Percentiles rank a stretch among this genome's conserved stretches.
Conservation (phyloP, 2,113 vertebrate genomes). For the Xenopus laevis region DNA sequence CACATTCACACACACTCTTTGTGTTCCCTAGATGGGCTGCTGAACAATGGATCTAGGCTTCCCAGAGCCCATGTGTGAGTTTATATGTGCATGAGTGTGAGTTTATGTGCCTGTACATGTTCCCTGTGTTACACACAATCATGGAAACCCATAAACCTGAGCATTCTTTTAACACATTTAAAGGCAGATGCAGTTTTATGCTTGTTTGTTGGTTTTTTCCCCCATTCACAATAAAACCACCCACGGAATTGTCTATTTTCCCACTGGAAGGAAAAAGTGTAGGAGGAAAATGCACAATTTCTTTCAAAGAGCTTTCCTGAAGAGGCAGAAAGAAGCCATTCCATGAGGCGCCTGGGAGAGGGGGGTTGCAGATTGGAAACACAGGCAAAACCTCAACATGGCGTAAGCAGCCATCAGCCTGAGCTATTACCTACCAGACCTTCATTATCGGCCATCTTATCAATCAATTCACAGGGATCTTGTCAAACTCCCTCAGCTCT, state of each 20-base stretch:
- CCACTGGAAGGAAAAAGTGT: slow-evolving; percentile 16
- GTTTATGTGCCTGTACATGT: neutral
- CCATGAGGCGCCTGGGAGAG: slow-evolving; percentile 17
- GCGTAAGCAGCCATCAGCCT: slow-evolving; percentile 41
- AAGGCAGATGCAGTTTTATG: neutral
- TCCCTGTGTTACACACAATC: neutral
- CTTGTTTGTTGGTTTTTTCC: neutral
- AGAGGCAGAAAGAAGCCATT: slow-evolving; percentile 26
- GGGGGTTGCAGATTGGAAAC: slow-evolving; percentile 31
- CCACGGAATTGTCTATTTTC: slow-evolving; percentile 20
- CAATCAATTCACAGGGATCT: slow-evolving; percentile 54
- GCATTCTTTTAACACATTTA: neutral
- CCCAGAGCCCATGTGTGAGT: neutral
- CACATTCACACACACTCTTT: too few species aligned
- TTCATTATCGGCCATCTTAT: slow-evolving; percentile 44
- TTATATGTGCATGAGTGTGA: neutral
- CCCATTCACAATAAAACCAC: slow-evolving; percentile 34
- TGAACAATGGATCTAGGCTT: too few species aligned
- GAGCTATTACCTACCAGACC: slow-evolving; percentile 40
- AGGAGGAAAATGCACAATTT: slow-evolving; percentile 29
- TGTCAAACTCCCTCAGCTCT: slow-evolving; percentile 8
- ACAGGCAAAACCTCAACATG: slow-evolving; percentile 20
- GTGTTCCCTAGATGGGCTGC: too few species aligned
- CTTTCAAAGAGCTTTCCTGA: slow-evolving; percentile 24
- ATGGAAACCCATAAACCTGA: neutral